Conservation (phyloP, 2,797 vertebrate species). For the Poeciliopsis infans region DNA sequence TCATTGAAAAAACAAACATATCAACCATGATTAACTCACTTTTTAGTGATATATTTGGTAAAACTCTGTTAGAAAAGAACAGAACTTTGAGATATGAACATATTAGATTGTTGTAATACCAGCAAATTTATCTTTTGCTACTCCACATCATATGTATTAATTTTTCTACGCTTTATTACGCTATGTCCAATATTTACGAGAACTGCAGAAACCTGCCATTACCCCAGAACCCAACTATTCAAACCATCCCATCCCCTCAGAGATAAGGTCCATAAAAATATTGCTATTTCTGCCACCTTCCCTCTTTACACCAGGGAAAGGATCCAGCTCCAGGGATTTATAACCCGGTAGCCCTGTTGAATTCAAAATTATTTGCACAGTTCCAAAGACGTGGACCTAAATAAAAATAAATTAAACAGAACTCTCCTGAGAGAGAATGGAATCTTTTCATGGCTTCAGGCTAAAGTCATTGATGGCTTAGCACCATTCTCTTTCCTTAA, state of each 20-base stretch:
- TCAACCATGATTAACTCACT: not conserved
- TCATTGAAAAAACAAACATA: not conserved
- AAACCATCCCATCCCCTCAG: conserved; percentile 12
- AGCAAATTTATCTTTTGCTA: not conserved
- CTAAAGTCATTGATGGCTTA: conserved; percentile 33
- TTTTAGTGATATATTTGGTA: not conserved
- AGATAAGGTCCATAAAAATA: conserved; percentile 36
- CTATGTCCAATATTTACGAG: not conserved
- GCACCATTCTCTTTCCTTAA: conserved; percentile 49
- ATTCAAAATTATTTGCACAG: conserved; percentile 61
- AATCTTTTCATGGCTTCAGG: conserved; percentile 40
- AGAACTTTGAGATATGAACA: not conserved
- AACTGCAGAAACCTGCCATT: not conserved
- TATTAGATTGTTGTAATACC: not conserved
- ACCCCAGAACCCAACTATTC: not conserved
- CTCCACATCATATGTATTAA: not conserved
- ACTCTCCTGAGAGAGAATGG: conserved; percentile 44
- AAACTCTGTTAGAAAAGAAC: not conserved
- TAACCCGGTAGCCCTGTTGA: conserved; percentile 45
- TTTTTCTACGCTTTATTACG: conserved; percentile 1
- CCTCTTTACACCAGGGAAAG: conserved; percentile 47
- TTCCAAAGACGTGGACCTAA: conserved; percentile 57
- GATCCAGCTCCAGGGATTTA: conserved; percentile 58
- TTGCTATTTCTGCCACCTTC: conserved; percentile 50
- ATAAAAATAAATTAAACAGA: conserved; percentile 66